A percentile compares a stretch with the other conserved stretches of the same genome.
Evolutionary conservation across 2,797 vertebrate genomes (phyloP).

Genomic region (Cheirogaleus major): DNA sequence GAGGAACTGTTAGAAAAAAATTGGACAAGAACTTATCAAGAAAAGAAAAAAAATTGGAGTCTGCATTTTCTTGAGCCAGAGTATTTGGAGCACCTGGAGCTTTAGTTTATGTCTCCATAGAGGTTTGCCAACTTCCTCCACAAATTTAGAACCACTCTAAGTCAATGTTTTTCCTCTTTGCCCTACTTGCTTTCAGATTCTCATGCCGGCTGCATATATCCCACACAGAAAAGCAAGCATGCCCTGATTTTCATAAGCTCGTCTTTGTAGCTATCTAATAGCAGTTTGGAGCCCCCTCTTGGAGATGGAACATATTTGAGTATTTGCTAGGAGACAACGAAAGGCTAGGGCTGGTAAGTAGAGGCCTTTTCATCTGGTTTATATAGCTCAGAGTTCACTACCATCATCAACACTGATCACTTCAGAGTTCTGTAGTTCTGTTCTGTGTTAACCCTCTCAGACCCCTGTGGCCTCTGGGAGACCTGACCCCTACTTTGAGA

Average conservation of each 20-base stretch:
- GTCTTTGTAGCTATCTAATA: not conserved
- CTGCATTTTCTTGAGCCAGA: not conserved
- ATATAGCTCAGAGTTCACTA: constrained; percentile 65
- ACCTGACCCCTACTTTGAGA: constrained; percentile 80
- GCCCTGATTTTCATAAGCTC: not conserved
- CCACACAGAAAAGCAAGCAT: not conserved
- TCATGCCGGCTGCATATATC: not conserved
- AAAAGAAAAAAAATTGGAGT: not conserved
- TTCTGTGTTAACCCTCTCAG: constrained; percentile 75
- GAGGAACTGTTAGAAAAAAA: not conserved
- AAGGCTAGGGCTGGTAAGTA: not conserved
- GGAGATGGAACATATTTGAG: not conserved
- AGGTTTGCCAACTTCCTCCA: not conserved
- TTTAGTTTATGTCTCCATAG: not conserved
- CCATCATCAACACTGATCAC: constrained; percentile 64
- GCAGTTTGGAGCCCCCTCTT: constrained; percentile 69
- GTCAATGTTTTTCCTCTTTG: not conserved
- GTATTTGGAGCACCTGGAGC: not conserved
- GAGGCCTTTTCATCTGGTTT: constrained; percentile 71
- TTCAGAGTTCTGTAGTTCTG: constrained; percentile 66
- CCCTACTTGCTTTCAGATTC: not conserved
- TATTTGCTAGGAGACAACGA: not conserved
- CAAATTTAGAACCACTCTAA: not conserved
- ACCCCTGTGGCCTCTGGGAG: constrained; percentile 75
- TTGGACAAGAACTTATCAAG: not conserved